Conservation (phyloP, 2,888 invertebrate genomes). For the Tipula vernalis region DNA sequence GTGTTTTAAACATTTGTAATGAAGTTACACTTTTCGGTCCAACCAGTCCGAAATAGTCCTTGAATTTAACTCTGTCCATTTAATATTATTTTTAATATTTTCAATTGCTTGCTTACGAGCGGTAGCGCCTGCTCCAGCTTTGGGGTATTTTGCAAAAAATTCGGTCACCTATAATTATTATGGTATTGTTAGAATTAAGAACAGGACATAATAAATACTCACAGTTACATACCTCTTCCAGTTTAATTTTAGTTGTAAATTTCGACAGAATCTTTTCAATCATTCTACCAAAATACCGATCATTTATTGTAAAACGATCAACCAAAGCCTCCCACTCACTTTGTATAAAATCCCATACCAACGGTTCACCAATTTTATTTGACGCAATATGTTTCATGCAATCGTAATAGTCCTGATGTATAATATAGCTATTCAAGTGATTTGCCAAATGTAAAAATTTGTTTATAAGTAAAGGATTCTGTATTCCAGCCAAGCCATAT, state of each 20-base stretch:
- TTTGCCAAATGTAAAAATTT: conserved; percentile 63
- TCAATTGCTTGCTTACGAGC: conserved; percentile 64
- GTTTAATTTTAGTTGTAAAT: conserved; percentile 54
- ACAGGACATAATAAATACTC: conserved; percentile 17
- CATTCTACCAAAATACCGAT: conserved; percentile 64
- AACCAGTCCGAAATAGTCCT: conserved; percentile 50
- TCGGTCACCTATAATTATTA: conserved; percentile 48
- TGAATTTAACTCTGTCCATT: conserved; percentile 58
- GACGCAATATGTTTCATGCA: conserved; percentile 52
- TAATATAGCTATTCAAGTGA: conserved; percentile 55
- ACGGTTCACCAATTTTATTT: conserved; percentile 59
- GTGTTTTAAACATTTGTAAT: background rate
- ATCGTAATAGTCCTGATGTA: conserved; percentile 72
- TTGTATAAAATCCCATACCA: conserved; percentile 78
- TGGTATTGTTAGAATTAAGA: background rate
- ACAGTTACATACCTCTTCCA: conserved; percentile 58
- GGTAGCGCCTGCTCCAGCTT: conserved; percentile 73
- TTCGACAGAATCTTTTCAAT: conserved; percentile 54
- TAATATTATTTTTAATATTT: conserved; percentile 64
- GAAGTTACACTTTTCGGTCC: conserved; percentile 18
- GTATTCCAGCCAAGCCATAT: conserved; percentile 54
- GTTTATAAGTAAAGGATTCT: conserved; percentile 49
- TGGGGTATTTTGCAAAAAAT: conserved; percentile 68
- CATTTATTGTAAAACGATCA: conserved; percentile 67
- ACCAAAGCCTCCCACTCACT: conserved; percentile 64